Percentiles rank a stretch among this genome's conserved stretches.
Evolutionary conservation across 2,797 vertebrate genomes (phyloP).

Genomic region (Lacerta viridis): DNA sequence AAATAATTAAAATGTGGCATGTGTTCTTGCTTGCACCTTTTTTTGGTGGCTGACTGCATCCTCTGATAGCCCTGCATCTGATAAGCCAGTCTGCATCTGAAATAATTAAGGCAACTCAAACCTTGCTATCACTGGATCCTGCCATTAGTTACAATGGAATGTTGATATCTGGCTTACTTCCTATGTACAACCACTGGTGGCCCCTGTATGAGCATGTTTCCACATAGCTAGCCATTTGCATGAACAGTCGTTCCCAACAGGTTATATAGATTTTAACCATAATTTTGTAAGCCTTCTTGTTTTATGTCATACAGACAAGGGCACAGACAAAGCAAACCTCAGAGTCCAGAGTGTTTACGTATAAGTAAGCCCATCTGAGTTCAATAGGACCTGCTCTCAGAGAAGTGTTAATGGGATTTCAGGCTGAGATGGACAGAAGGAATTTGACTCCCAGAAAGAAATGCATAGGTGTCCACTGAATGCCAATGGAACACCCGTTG

Average conservation of each 20-base stretch:
- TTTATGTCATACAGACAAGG: background rate
- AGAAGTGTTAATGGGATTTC: background rate
- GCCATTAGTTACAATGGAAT: background rate
- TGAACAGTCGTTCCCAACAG: too few species aligned
- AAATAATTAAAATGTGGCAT: too few species aligned
- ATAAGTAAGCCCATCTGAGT: background rate
- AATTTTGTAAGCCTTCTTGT: background rate
- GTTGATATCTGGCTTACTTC: background rate
- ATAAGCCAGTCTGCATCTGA: too few species aligned
- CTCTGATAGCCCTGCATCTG: too few species aligned
- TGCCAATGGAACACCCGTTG: background rate
- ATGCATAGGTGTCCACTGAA: background rate
- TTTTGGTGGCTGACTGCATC: too few species aligned
- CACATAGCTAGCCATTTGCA: background rate
- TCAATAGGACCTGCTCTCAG: background rate
- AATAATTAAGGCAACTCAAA: background rate
- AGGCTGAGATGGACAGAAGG: background rate
- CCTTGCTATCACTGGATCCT: slow-evolving; percentile 1
- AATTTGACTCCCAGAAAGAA: background rate
- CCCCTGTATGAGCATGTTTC: background rate
- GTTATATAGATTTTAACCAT: background rate
- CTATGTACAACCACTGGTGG: background rate
- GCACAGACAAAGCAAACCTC: background rate
- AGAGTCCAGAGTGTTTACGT: background rate
- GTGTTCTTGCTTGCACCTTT: too few species aligned